These are phyloP conservation scores for Enteromius radiatus DNA, from an alignment of 2,797 vertebrate genomes.

Conservation along the genomic window DNA sequence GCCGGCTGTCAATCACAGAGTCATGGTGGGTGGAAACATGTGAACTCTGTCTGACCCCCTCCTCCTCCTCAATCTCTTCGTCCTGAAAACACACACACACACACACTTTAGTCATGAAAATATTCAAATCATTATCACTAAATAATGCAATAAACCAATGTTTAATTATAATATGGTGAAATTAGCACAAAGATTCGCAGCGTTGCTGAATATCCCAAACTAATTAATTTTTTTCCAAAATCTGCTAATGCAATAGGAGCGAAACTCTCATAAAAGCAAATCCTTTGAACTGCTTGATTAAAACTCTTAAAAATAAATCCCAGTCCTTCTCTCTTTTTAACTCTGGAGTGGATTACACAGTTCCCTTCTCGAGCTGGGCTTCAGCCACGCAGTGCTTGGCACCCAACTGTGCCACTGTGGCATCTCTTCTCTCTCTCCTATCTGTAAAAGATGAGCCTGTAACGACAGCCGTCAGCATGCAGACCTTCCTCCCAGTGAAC, in stretches of 20 bases:
- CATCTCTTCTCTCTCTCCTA: conserved; percentile 62
- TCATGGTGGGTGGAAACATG: conserved; percentile 56
- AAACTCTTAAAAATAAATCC: conserved; percentile 47
- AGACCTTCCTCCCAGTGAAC: conserved; percentile 57
- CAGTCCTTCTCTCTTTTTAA: conserved; percentile 31
- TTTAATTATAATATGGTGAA: not conserved
- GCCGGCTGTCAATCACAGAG: conserved; percentile 66
- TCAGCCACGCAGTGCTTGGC: conserved; percentile 60
- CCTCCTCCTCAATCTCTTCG: conserved; percentile 71
- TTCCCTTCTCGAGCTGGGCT: conserved; percentile 60
- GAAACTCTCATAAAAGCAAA: conserved; percentile 12
- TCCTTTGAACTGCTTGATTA: conserved; percentile 42
- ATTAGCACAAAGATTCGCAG: not conserved
- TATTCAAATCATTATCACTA: not conserved
- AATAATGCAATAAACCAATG: not conserved
- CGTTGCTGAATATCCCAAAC: not conserved
- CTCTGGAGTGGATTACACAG: conserved; percentile 50
- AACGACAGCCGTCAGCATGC: conserved; percentile 69
- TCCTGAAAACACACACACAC: conserved; percentile 70
- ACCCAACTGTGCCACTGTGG: conserved; percentile 63
- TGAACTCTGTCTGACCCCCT: conserved; percentile 45
- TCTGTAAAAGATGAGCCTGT: conserved; percentile 63
- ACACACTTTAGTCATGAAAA: not conserved
- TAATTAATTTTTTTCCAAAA: conserved; percentile 6
- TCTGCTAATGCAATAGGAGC: not conserved